Evolutionary conservation across 2,113 vertebrate species (phyloP).

Genomic region (human (Homo sapiens)): GRCh38 chr5:59022501-59023000

Average conservation of each 20-base stretch:
- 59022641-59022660: neutral
- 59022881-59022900: neutral
- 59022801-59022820: conserved; percentile 1
- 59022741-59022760: neutral
- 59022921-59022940: no score
- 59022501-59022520: neutral
- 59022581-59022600: no score
- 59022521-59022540: neutral
- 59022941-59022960: no score
- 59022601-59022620: neutral
- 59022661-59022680: neutral
- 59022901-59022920: no score
- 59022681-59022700: neutral
- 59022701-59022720: neutral
- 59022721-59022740: neutral
- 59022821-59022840: neutral
- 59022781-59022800: neutral
- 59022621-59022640: neutral
- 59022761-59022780: neutral
- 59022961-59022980: no score
- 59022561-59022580: neutral
- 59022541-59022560: no score
- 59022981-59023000: no score
- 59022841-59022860: neutral
- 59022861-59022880: neutral